These are phyloP conservation scores for Pseudonaja textilis DNA, from an alignment of 2,113 vertebrate species.

Conservation along the genomic window DNA sequence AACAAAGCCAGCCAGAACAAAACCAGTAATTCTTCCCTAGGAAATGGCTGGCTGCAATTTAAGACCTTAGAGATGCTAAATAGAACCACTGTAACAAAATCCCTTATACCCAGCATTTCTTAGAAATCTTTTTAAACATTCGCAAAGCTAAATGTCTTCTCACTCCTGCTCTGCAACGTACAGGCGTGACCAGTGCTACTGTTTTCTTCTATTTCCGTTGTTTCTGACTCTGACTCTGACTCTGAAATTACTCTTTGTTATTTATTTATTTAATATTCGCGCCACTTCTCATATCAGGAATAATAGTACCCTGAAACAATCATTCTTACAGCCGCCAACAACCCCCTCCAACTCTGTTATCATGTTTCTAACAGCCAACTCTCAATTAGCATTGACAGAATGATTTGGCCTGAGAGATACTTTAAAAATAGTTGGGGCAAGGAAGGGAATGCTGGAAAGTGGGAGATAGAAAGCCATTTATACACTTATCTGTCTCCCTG, in stretches of 20 bases:
- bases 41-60: neutral
- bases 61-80: neutral
- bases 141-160: neutral
- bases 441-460: too few relatives aligned
- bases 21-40: neutral
- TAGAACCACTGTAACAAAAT: neutral
- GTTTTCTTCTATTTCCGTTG: neutral
- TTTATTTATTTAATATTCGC: neutral
- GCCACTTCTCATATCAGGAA: neutral
- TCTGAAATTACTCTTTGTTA: neutral
- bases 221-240: neutral
- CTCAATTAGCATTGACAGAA: neutral
- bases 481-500: neutral
- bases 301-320: neutral
- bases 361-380: neutral
- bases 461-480: neutral
- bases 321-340: neutral
- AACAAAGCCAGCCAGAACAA: constrained; percentile 13
- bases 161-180: neutral
- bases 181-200: neutral
- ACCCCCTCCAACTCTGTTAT: too few relatives aligned
- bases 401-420: neutral
- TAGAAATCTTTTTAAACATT: neutral
- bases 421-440: neutral
- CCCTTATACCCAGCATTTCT: neutral